Evolutionary conservation across 2,797 vertebrate species (phyloP), one percentile per base, ranked within the genome.

Genomic region (Channallabes apus): DNA sequence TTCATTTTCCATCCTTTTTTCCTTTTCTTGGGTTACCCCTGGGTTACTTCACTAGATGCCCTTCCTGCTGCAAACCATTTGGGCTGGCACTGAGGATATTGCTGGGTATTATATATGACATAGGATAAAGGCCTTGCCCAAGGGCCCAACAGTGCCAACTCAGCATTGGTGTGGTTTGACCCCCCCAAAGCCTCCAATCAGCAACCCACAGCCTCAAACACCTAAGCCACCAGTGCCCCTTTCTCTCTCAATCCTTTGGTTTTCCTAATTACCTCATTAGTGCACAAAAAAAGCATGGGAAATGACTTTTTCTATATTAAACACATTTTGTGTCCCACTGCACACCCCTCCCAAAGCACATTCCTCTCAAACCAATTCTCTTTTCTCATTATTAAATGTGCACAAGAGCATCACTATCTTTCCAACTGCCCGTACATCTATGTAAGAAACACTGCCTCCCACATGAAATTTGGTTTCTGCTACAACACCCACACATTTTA

Each of bases 221-320:
- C 46, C 46, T 51, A 2, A 51, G 38, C 38, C 38, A 41, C 38
- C 38, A 41, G 38, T 41, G 38, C 46, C 82, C 88, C 79, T 83
- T 68, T 18, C 71, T 84, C 46, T 59, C 81, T 54, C 32, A n/a
- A 64, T 83, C 86, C 75, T 32, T 81, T 83, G 87, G 86, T 86
- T 90, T 88, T 84, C 88, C 88, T 92, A 91, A 93, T 90, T 89
- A 91, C 93, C 91, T 90, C 89, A 77, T 65, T 80, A 65, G 61
- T 51, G n/a, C 61, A 11, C 46, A 11, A 67, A 22, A 75, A 54
- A 86, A 82, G 80, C 90, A 91, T 91, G 93, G 91, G 90, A 92
- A 90, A 91, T 88, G 80, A 80, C 90, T 85, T 84, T 91, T 91
- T 87, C 88, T 88, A 88, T 87, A 92, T 92, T 91, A 89, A 88